Conservation (phyloP, 2,797 vertebrate species). For the Threskiornis aethiopicus region DNA sequence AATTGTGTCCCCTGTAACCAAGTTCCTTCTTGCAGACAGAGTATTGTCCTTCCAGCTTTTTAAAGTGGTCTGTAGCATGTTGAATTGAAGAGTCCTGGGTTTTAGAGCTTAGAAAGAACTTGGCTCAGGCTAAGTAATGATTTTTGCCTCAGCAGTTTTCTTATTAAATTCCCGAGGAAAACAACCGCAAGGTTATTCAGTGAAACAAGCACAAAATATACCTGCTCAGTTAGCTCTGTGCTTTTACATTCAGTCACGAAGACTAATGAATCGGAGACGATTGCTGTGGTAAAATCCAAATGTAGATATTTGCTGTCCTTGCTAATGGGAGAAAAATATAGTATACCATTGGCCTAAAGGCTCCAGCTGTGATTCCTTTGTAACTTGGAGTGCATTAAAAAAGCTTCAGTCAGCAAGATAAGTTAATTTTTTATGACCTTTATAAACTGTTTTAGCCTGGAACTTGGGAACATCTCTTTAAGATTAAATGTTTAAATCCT, state of each 20-base stretch:
- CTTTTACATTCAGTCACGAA: constrained; percentile 58
- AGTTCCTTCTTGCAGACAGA: background rate
- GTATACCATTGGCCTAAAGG: constrained; percentile 66
- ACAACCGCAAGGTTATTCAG: background rate
- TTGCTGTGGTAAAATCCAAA: constrained; percentile 70
- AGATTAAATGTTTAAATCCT: constrained; percentile 75
- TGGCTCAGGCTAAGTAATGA: background rate
- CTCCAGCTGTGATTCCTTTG: constrained; percentile 70
- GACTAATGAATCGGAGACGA: constrained; percentile 68
- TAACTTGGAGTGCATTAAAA: constrained; percentile 78
- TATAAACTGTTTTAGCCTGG: constrained; percentile 75
- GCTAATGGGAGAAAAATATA: constrained; percentile 79
- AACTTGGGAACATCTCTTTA: constrained; percentile 65
- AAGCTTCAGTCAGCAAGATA: constrained; percentile 77
- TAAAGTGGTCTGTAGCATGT: background rate
- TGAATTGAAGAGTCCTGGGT: background rate
- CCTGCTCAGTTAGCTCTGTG: background rate
- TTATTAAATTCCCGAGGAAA: background rate
- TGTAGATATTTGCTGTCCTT: constrained; percentile 72
- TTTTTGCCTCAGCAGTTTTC: background rate
- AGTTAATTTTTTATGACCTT: constrained; percentile 80
- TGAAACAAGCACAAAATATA: constrained; percentile 48
- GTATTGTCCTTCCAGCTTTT: background rate
- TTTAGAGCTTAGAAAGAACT: background rate
- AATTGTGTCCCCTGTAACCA: background rate